Evolutionary conservation across 2,888 invertebrate genomes (phyloP).

Genomic region (Hemithea aestivaria): DNA sequence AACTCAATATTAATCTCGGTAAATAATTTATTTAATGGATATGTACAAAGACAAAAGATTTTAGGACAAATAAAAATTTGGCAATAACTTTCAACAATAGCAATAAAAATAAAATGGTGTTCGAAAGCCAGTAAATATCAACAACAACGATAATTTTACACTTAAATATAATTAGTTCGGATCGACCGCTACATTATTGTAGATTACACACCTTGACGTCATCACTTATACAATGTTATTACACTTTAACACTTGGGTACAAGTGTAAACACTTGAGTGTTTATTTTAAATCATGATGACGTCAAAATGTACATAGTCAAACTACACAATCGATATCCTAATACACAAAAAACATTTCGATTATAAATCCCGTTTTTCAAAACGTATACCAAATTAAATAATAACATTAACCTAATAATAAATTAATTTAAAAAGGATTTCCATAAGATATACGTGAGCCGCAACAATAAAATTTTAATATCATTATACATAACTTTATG

Average conservation of each 20-base stretch:
- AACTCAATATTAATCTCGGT: slow-evolving; percentile 52
- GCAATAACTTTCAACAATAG: slow-evolving; percentile 74
- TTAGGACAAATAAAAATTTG: slow-evolving; percentile 74
- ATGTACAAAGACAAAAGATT: slow-evolving; percentile 73
- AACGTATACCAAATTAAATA: slow-evolving; percentile 44
- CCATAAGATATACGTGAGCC: slow-evolving; percentile 54
- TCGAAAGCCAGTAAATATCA: slow-evolving; percentile 65
- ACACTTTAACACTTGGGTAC: not conserved
- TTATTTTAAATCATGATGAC: slow-evolving; percentile 18
- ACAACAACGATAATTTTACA: slow-evolving; percentile 61
- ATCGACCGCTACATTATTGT: slow-evolving; percentile 34
- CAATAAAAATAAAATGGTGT: slow-evolving; percentile 63
- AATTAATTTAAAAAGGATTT: slow-evolving; percentile 41
- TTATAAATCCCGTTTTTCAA: slow-evolving; percentile 51
- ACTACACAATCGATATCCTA: slow-evolving; percentile 38
- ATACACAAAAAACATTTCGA: slow-evolving; percentile 41
- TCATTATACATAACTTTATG: slow-evolving; percentile 66
- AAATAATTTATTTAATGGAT: slow-evolving; percentile 76
- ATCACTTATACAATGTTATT: slow-evolving; percentile 16
- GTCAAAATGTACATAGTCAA: slow-evolving; percentile 36
- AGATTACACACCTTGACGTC: slow-evolving; percentile 36
- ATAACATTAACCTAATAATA: slow-evolving; percentile 67
- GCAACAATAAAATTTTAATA: slow-evolving; percentile 68
- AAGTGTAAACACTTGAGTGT: too few relatives aligned
- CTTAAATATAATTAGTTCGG: slow-evolving; percentile 53